phyloP scores from a whole-genome alignment of 2,113 vertebrate species.

The Promerops cafer region DNA sequence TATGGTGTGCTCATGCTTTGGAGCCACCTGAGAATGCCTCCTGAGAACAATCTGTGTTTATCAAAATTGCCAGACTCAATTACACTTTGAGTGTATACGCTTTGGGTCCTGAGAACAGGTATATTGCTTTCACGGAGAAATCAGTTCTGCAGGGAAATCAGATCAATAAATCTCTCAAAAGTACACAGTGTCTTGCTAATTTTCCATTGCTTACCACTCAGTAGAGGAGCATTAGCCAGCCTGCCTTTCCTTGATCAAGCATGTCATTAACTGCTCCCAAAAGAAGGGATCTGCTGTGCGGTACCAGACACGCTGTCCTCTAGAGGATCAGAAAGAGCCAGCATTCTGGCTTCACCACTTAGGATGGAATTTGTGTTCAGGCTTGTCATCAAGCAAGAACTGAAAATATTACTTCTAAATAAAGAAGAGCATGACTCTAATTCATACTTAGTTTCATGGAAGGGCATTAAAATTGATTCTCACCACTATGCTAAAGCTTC shows the following conservation, averaged over 20 bases:
- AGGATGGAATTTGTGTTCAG: neutral
- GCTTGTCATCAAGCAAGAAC: neutral
- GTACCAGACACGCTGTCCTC: neutral
- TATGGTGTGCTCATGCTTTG: neutral
- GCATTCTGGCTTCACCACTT: neutral
- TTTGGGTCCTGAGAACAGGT: neutral
- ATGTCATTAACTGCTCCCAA: neutral
- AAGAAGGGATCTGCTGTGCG: neutral
- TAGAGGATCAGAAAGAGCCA: neutral
- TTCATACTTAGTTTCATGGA: neutral
- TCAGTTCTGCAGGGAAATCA: neutral
- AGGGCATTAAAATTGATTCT: slow-evolving; percentile 41
- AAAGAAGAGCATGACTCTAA: neutral
- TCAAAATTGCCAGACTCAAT: neutral
- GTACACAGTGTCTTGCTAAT: neutral
- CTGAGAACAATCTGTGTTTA: neutral
- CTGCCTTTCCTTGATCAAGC: neutral
- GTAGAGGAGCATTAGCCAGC: neutral
- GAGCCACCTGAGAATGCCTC: neutral
- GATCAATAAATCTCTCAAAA: neutral
- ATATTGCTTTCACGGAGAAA: neutral
- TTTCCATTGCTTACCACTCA: neutral
- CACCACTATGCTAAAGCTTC: neutral
- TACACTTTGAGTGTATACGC: neutral
- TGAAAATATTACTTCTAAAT: slow-evolving; percentile 21